Evolutionary conservation across 30 jellyfish, hydroid and myxozoan species (phyloP), one percentile per base, ranked within the genome.

Genomic region (Clytia hemisphaerica): DNA sequence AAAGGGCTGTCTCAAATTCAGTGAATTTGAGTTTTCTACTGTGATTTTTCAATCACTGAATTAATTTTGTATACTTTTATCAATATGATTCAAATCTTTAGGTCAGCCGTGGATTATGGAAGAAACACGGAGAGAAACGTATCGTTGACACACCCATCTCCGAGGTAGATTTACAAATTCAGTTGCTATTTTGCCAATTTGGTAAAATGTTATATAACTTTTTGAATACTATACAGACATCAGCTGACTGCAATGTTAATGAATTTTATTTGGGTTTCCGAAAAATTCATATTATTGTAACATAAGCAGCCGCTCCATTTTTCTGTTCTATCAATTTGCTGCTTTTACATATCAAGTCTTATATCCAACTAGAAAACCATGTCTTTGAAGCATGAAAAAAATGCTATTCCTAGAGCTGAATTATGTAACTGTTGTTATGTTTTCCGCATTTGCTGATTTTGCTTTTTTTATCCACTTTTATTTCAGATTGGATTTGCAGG

Each of bases 401-500:
- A n/a, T n/a, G n/a, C n/a, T n/a, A n/a, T n/a, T n/a, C n/a, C n/a
- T n/a, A n/a, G n/a, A n/a, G n/a, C n/a, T n/a, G n/a, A n/a, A n/a
- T n/a, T n/a, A n/a, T n/a, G 25, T 22, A 10, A 6, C 7, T n/a
- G n/a, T n/a, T n/a, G n/a, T n/a, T n/a, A n/a, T n/a, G n/a, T n/a
- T n/a, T n/a, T n/a, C n/a, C n/a, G n/a, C n/a, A n/a, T n/a, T n/a
- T n/a, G n/a, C n/a, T n/a, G n/a, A n/a, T 33, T 14, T 12, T 9
- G 24, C 19, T 30, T 1, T 28, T 15, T 44, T 6, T 47, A 2
- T 18, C 32, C 57, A n/a, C 45, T 33, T 29, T 30, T 58, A 28
- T 89, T 54, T 29, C 47, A 92, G 99, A 92, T 92, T 94, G 99
- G 99, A 9, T 92, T 92, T 72, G 99, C 99, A 33, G 99, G 99